Evolutionary conservation across 2,797 vertebrate species (phyloP).

Genomic region (Avahi laniger): DNA sequence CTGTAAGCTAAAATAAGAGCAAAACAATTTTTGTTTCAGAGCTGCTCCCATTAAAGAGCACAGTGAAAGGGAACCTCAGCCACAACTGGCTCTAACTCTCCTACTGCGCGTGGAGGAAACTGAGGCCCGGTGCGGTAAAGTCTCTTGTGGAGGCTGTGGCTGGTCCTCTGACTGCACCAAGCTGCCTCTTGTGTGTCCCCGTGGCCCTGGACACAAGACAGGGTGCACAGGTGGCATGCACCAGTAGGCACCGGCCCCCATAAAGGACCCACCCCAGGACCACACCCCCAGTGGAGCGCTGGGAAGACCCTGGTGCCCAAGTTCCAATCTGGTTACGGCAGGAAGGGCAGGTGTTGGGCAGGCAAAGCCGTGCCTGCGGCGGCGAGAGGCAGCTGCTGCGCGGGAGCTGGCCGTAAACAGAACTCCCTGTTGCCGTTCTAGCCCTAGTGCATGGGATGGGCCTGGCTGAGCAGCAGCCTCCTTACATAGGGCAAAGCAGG

Average conservation of each 20-base stretch:
- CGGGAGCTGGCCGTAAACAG: not conserved
- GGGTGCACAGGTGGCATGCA: not conserved
- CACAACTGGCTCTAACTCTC: not conserved
- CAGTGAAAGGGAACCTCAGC: not conserved
- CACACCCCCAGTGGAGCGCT: not conserved
- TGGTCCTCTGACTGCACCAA: not conserved
- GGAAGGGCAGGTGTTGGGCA: constrained; percentile 54
- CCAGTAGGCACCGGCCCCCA: not conserved
- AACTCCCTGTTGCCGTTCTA: constrained; percentile 53
- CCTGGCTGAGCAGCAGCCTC: constrained; percentile 29
- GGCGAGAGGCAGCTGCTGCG: constrained; percentile 32
- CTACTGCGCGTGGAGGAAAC: not conserved
- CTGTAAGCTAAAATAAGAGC: not conserved
- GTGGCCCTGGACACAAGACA: not conserved
- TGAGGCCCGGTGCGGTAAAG: not conserved
- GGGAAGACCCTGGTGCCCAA: not conserved
- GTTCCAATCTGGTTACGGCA: constrained; percentile 31
- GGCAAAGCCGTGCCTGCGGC: not conserved
- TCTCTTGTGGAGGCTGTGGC: not conserved
- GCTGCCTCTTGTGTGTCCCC: not conserved
- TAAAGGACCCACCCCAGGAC: not conserved
- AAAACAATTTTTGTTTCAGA: constrained; percentile 31
- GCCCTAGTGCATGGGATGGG: constrained; percentile 59
- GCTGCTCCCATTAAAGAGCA: not conserved
- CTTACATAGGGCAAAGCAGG: constrained; percentile 56